Conservation (phyloP, 1,140 invertebrate genomes). For the Drosophila mauritiana region DNA sequence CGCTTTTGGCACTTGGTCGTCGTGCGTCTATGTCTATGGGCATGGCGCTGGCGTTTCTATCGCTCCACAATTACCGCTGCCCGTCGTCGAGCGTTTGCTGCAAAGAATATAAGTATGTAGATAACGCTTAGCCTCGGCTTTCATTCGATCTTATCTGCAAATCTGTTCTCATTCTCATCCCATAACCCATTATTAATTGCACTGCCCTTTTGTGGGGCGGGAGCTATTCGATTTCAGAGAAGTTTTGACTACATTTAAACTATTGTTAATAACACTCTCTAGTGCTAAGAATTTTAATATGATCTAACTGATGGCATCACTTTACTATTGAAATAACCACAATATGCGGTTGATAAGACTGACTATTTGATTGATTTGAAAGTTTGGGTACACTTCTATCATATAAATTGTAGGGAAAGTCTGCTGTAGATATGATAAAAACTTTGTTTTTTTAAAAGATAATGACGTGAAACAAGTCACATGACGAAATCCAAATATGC, state of each 20-base stretch:
- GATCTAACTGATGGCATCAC: too few relatives aligned
- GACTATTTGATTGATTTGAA: background rate
- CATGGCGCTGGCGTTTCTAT: constrained; percentile 69
- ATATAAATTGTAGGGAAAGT: background rate
- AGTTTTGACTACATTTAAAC: background rate
- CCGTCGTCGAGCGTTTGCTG: constrained; percentile 20
- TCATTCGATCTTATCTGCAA: constrained; percentile 38
- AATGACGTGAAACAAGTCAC: background rate
- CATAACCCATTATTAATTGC: constrained; percentile 22
- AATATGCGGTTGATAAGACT: too few relatives aligned
- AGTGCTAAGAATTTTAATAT: too few relatives aligned
- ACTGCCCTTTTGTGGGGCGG: background rate
- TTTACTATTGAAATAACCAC: too few relatives aligned
- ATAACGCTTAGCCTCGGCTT: constrained; percentile 38
- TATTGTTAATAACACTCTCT: too few relatives aligned
- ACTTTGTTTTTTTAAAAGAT: background rate
- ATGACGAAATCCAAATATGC: background rate
- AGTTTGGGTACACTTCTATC: background rate
- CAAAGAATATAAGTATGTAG: constrained; percentile 13
- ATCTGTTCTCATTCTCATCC: constrained; percentile 21
- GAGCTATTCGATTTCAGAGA: background rate
- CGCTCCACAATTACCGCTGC: constrained; percentile 63
- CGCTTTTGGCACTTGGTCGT: constrained; percentile 74
- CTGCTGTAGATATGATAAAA: background rate
- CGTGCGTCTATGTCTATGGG: constrained; percentile 59